These are phyloP conservation scores for Cuniculus paca DNA, from an alignment of 2,797 vertebrate species.

Conservation along the genomic window DNA sequence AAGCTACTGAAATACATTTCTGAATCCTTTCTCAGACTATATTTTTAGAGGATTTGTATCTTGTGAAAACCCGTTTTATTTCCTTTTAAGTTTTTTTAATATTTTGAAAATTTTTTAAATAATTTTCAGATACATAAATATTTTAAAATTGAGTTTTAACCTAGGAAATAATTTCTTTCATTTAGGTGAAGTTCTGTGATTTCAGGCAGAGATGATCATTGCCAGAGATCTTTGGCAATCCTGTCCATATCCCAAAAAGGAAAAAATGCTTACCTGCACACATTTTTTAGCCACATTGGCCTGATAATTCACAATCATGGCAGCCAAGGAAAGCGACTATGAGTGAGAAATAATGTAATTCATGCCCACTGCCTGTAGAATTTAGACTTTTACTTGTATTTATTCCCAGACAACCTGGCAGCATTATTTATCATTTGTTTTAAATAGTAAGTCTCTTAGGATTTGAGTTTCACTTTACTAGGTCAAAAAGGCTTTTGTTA, in stretches of 20 bases:
- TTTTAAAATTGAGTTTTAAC: conserved; percentile 59
- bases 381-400: conserved; percentile 57
- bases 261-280: not conserved
- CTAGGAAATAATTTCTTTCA: conserved; percentile 49
- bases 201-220: conserved; percentile 46
- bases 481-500: conserved; percentile 79
- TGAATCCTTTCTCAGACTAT: conserved; percentile 15
- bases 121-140: not conserved
- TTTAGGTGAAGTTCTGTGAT: conserved; percentile 32
- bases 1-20: conserved; percentile 32
- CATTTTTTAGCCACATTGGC: not conserved
- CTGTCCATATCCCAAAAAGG: not conserved
- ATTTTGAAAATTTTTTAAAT: conserved; percentile 29
- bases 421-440: conserved; percentile 72
- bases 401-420: conserved; percentile 72
- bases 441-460: conserved; percentile 75
- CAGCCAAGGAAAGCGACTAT: conserved; percentile 29
- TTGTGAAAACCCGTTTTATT: conserved; percentile 49
- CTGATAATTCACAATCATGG: not conserved
- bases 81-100: conserved; percentile 49
- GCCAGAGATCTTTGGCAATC: not conserved
- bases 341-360: not conserved
- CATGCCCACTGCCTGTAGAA: not conserved
- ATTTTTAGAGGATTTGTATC: conserved; percentile 31
- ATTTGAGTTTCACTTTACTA: conserved; percentile 74